phyloP scores from a whole-genome alignment of 2,888 invertebrate genomes.

The Hydrotaea diabolus region DNA sequence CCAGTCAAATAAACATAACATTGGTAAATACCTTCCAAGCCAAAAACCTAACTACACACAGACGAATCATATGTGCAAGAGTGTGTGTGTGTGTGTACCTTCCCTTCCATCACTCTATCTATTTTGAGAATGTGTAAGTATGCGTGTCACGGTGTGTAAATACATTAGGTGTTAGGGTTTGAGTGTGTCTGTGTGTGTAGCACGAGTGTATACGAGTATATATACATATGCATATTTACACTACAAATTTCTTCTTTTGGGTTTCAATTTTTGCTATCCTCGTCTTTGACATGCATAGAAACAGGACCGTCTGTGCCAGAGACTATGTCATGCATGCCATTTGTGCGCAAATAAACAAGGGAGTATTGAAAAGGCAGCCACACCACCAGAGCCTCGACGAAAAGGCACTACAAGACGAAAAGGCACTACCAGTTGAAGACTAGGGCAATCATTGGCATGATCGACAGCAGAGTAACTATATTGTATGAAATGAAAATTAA shows the following conservation, averaged over 20 bases:
- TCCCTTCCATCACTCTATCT: neutral
- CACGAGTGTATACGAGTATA: too few relatives aligned
- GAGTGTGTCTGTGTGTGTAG: neutral
- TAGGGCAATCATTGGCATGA: too few relatives aligned
- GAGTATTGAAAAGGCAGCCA: too few relatives aligned
- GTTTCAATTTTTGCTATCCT: neutral
- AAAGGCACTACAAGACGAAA: too few relatives aligned
- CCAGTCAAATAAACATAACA: neutral
- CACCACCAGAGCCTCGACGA: too few relatives aligned
- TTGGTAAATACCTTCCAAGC: constrained; percentile 32
- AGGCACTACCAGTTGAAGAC: too few relatives aligned
- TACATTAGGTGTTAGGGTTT: too few relatives aligned
- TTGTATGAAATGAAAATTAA: too few relatives aligned
- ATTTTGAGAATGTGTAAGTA: neutral
- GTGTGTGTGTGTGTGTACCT: neutral
- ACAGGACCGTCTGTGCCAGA: too few relatives aligned
- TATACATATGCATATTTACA: constrained; percentile 31
- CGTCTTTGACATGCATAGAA: neutral
- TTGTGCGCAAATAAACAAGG: too few relatives aligned
- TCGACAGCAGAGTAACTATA: too few relatives aligned
- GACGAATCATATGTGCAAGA: neutral
- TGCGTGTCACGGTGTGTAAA: neutral
- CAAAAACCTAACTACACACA: neutral
- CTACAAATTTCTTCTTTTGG: neutral
- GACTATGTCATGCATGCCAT: too few relatives aligned